Evolutionary conservation across 2,888 invertebrate genomes (phyloP).

Genomic region (Amphipyra berbera): DNA sequence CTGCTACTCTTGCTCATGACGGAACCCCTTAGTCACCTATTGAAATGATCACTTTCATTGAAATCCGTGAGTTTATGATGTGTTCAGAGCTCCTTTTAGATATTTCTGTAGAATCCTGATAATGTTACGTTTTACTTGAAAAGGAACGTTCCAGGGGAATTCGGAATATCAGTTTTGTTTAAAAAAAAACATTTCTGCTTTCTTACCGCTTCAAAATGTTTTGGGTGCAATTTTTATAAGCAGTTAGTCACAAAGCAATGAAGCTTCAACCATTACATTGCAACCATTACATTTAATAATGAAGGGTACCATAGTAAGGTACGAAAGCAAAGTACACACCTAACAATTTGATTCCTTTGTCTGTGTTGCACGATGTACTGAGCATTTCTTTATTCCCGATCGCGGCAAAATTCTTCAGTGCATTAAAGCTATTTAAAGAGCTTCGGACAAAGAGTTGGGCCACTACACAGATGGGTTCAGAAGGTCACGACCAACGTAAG

Average conservation of each 20-base stretch:
- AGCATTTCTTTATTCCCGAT: slow-evolving; percentile 10
- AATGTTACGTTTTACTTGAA: no score
- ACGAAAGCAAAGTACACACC: not conserved
- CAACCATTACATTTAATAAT: not conserved
- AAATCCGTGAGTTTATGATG: no score
- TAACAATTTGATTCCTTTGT: not conserved
- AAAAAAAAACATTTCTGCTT: no score
- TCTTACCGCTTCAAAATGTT: not conserved
- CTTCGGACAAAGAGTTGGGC: slow-evolving; percentile 42
- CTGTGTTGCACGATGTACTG: not conserved
- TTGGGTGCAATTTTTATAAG: not conserved
- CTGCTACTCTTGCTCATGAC: no score
- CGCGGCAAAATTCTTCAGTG: slow-evolving; percentile 26
- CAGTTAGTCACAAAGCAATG: not conserved
- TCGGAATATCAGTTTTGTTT: no score
- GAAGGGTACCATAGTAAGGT: not conserved
- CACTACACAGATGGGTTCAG: not conserved
- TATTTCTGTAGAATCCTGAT: no score
- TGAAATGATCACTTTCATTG: no score
- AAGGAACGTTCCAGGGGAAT: no score
- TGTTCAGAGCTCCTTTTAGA: no score
- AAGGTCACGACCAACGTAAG: slow-evolving; percentile 3
- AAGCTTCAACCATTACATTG: not conserved
- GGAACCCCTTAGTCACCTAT: no score
- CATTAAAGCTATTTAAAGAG: slow-evolving; percentile 53